A percentile compares a stretch with the other conserved stretches of the same genome.
Evolutionary conservation across 2,888 invertebrate species (phyloP).

Genomic region (Hemithea aestivaria): DNA sequence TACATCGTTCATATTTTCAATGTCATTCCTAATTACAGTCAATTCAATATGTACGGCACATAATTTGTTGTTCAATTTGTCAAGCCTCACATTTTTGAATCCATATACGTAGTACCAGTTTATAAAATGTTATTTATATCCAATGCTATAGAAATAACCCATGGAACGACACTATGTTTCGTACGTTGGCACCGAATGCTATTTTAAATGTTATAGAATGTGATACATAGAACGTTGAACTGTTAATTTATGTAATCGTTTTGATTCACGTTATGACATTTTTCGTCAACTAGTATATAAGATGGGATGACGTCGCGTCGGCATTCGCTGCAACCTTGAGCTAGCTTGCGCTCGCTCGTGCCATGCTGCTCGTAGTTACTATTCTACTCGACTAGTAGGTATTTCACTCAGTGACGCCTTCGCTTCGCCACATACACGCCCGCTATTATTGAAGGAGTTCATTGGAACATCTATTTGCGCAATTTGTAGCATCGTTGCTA

Average conservation of each 20-base stretch:
- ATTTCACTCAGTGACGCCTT: conserved; percentile 57
- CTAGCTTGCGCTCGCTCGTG: conserved; percentile 18
- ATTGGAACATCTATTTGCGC: conserved; percentile 79
- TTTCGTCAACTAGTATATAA: conserved; percentile 41
- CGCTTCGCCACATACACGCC: conserved; percentile 49
- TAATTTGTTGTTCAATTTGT: conserved; percentile 13
- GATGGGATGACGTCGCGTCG: conserved; percentile 32
- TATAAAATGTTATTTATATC: conserved; percentile 7
- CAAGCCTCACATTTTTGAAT: conserved; percentile 6
- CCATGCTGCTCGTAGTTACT: conserved; percentile 21
- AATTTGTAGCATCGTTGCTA: conserved; percentile 70
- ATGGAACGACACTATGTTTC: too few relatives aligned
- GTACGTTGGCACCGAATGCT: conserved; percentile 2
- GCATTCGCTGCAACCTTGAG: conserved; percentile 54
- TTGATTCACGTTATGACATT: conserved; percentile 38
- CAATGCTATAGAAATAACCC: too few relatives aligned
- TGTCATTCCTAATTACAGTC: conserved; percentile 47
- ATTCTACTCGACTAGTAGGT: conserved; percentile 45
- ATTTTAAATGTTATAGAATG: conserved; percentile 16
- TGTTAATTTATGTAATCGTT: conserved; percentile 14
- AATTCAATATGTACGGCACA: conserved; percentile 21
- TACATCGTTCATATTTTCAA: conserved; percentile 46
- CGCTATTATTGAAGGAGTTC: conserved; percentile 78
- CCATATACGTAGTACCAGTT: conserved; percentile 1
- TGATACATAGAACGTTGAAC: conserved; percentile 22